Percentiles rank a stretch among this genome's conserved stretches.
These are phyloP conservation scores for Callosobruchus maculatus DNA, from an alignment of 2,888 invertebrate genomes.

Conservation along the genomic window DNA sequence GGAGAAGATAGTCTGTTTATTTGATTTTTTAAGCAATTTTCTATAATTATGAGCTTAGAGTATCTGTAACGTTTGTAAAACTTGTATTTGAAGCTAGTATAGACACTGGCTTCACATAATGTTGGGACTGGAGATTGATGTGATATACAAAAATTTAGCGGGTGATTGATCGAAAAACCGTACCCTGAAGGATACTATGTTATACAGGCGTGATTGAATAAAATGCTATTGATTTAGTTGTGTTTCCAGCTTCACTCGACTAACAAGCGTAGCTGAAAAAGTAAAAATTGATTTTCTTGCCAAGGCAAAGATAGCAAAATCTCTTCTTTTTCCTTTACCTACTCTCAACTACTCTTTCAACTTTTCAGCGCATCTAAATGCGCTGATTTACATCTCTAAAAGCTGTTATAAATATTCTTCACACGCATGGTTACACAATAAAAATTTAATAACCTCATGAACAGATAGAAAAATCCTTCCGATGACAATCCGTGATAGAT, in stretches of 20 bases:
- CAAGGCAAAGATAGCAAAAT: not conserved
- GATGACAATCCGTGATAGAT: not conserved
- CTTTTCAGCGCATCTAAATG: not conserved
- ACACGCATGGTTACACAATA: not conserved
- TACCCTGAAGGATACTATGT: no score
- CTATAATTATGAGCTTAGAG: no score
- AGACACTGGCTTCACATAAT: no score
- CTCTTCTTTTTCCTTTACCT: not conserved
- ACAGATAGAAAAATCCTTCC: not conserved
- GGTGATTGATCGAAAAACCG: no score
- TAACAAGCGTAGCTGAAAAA: not conserved
- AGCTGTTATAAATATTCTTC: not conserved
- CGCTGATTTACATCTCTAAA: not conserved
- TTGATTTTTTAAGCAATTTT: no score
- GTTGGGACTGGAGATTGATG: no score
- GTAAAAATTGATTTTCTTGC: not conserved
- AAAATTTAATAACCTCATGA: not conserved
- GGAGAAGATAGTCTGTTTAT: no score
- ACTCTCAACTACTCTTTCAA: not conserved
- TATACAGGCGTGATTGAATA: no score
- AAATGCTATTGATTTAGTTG: no score
- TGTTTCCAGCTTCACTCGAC: not conserved
- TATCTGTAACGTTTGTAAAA: no score
- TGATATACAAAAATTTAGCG: no score
- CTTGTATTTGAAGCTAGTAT: no score